Evolutionary conservation across 1,140 invertebrate genomes (phyloP), one percentile per base, ranked within the genome.

Genomic region (Caerostris darwini): DNA sequence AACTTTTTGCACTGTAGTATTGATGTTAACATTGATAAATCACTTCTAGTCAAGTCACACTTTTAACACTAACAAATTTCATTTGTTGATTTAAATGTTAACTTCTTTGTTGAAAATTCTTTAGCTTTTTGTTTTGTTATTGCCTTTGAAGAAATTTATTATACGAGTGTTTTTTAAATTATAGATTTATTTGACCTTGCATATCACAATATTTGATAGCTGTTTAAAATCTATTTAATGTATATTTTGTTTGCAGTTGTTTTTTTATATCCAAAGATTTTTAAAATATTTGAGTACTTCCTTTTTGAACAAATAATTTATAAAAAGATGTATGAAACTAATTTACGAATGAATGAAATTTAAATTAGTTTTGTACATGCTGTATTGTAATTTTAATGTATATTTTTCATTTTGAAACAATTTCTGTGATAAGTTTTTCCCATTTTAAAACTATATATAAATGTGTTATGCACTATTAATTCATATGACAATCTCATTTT

Each of bases 21-120:
- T 53, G 50, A 85, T 54, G 58, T 85, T 58, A 85, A 85, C 82
- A 58, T 54, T 50, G 5, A 57, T 83, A 83, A 34, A 59, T 88
- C 86, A 88, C 59, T 53, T 88, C 86, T 88, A 88, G 86, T 88
- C 86, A 88, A 54, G 10, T 88, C 50, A 4, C 19, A 77, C 69
- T 34, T 77, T 53, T 50, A 53, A 77, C 14, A 77, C 53, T 77
- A 12, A 34, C 34, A 50, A 12, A 14, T 77, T 77, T 12, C 14
- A 8, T 77, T 77, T 34, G 34, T 12, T 50, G 71, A 50, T 50
- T 83, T n/a, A 34, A 57, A 14, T 57, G 54, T 57, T 57, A 17
- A 3, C 56, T 8, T 83, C n/a, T 83, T 83, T 56, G 56, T 83
- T 83, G 57, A 83, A 83, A 83, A 14, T 83, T 83, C 7, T 57